These are phyloP conservation scores for Siderastrea radians DNA, from an alignment of 92 coral and sea anemone genomes.

Conservation along the genomic window DNA sequence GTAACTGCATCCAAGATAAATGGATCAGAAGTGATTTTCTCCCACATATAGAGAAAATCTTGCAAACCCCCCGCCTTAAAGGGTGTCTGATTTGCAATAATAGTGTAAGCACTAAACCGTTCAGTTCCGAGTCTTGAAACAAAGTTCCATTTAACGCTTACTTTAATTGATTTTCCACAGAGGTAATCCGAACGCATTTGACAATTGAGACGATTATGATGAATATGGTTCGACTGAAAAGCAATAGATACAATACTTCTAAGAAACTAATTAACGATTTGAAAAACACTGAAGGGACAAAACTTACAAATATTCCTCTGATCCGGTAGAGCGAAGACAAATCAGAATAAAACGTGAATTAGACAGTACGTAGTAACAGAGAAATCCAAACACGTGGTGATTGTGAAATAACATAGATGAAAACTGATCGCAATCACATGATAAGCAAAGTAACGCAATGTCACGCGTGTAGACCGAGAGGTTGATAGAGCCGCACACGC, in stretches of 20 bases:
- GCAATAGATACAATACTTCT: neutral
- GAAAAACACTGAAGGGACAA: neutral
- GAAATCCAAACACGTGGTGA: neutral
- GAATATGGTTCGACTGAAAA: conserved; percentile 12
- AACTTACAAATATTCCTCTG: conserved; percentile 19
- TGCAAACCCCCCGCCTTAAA: too few species aligned
- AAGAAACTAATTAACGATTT: neutral
- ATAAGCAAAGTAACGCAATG: neutral
- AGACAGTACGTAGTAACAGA: neutral
- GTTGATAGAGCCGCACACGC: neutral
- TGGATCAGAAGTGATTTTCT: too few species aligned
- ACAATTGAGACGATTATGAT: neutral
- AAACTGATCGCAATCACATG: neutral
- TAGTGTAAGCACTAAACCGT: too few species aligned
- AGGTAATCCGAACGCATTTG: conserved; percentile 7
- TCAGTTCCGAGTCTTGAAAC: too few species aligned
- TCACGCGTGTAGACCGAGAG: neutral
- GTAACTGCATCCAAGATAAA: too few species aligned
- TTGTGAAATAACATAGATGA: neutral
- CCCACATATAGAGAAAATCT: too few species aligned
- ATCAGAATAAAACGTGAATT: neutral
- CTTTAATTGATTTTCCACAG: too few species aligned
- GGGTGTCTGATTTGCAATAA: too few species aligned
- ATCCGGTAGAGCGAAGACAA: conserved; percentile 1
- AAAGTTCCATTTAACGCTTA: too few species aligned